Evolutionary conservation across 2,888 invertebrate species (phyloP).

Genomic region (Monochamus alternatus): DNA sequence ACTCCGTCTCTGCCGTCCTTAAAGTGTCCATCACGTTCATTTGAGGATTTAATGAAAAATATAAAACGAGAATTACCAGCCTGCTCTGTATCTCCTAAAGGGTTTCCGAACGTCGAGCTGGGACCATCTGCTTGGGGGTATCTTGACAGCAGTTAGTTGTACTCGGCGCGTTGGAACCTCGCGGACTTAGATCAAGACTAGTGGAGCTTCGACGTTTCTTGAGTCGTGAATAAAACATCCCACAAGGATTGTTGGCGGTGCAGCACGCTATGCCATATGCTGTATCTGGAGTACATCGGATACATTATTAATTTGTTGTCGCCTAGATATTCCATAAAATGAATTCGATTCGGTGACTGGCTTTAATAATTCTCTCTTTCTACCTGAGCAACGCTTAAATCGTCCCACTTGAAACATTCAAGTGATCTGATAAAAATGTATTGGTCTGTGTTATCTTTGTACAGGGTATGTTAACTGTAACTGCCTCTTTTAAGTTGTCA

Average conservation of each 20-base stretch:
- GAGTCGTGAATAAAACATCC: conserved; percentile 24
- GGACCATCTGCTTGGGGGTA: conserved; percentile 17
- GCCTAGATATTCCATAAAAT: background rate
- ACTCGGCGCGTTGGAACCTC: background rate
- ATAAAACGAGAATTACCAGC: background rate
- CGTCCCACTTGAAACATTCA: background rate
- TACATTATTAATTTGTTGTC: conserved; percentile 16
- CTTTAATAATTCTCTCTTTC: conserved; percentile 5
- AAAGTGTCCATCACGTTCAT: too few relatives aligned
- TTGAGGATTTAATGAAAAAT: too few relatives aligned
- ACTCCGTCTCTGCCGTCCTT: too few relatives aligned
- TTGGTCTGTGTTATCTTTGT: too few relatives aligned
- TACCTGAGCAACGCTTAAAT: too few relatives aligned
- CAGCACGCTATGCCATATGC: conserved; percentile 17
- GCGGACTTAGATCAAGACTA: background rate
- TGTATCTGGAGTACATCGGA: conserved; percentile 10
- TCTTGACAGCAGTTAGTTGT: conserved; percentile 33
- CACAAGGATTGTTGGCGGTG: conserved; percentile 25
- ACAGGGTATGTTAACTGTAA: too few relatives aligned
- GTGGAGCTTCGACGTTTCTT: conserved; percentile 6
- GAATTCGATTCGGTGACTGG: background rate
- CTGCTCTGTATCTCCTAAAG: conserved; percentile 8
- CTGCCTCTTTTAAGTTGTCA: too few relatives aligned
- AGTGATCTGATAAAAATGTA: background rate
- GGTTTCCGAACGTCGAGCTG: conserved; percentile 13